Evolutionary conservation across 2,888 invertebrate genomes (phyloP).

Genomic region (Caenorhabditis drosophilae): DNA sequence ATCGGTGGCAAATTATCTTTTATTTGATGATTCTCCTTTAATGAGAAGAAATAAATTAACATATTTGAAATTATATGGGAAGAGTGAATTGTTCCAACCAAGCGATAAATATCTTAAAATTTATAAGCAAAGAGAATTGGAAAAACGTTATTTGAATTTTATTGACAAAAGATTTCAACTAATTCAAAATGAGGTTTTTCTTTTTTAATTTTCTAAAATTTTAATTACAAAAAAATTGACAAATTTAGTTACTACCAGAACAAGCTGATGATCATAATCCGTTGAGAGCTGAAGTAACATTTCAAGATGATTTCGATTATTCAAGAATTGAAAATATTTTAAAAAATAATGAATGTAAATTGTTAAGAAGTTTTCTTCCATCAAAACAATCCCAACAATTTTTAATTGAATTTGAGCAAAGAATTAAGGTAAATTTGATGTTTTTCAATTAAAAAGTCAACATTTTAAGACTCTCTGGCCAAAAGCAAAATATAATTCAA

Average conservation of each 20-base stretch:
- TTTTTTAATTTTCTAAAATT: neutral
- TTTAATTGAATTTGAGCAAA: slow-evolving; percentile 16
- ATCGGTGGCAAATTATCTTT: slow-evolving; percentile 60
- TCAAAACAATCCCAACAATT: slow-evolving; percentile 9
- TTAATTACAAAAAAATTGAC: neutral
- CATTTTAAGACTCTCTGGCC: slow-evolving; percentile 34
- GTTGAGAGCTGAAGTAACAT: slow-evolving; percentile 27
- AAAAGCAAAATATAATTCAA: slow-evolving; percentile 7
- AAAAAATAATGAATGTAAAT: slow-evolving; percentile 21
- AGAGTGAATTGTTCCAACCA: slow-evolving; percentile 47
- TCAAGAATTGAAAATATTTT: slow-evolving; percentile 8
- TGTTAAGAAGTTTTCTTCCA: slow-evolving; percentile 16
- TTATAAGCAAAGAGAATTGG: slow-evolving; percentile 42
- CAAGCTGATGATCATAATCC: slow-evolving; percentile 49
- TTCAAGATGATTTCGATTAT: slow-evolving; percentile 30
- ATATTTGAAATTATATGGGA: slow-evolving; percentile 54
- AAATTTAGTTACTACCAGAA: slow-evolving; percentile 51
- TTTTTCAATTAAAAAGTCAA: neutral
- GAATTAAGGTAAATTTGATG: slow-evolving; percentile 20
- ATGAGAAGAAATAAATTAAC: slow-evolving; percentile 62
- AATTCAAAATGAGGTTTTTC: slow-evolving; percentile 44
- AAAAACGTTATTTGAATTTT: slow-evolving; percentile 55
- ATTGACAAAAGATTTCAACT: slow-evolving; percentile 55
- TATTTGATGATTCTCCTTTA: slow-evolving; percentile 58
- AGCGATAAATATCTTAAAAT: slow-evolving; percentile 41